A percentile compares a stretch with the other conserved stretches of the same genome.
Conservation (phyloP, 2,113 vertebrate genomes). For the Diphyllodes magnificus region DNA sequence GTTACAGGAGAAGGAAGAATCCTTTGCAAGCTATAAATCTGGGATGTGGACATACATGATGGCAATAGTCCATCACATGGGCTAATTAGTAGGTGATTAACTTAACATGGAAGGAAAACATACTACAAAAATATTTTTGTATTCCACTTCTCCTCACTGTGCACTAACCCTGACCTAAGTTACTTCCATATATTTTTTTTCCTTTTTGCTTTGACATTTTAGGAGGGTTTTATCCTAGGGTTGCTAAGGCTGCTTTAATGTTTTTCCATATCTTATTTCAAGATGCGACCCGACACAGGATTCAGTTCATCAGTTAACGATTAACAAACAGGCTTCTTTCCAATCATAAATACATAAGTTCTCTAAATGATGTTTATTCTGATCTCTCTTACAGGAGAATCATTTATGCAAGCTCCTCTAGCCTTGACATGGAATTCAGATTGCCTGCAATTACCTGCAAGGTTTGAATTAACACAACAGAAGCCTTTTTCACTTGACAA, state of each 20-base stretch:
- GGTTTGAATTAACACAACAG: not conserved
- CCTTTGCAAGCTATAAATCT: not conserved
- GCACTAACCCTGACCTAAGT: not conserved
- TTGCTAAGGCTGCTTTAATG: not conserved
- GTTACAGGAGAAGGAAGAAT: not conserved
- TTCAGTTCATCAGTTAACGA: not conserved
- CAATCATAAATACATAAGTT: not conserved
- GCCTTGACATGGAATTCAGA: not conserved
- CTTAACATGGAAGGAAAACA: not conserved
- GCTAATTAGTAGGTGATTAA: not conserved
- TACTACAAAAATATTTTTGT: not conserved
- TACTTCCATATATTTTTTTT: not conserved
- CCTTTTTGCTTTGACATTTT: not conserved
- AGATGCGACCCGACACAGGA: not conserved
- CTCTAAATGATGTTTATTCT: slow-evolving; percentile 1
- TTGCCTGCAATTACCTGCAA: not conserved
- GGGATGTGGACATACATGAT: not conserved
- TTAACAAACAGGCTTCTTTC: slow-evolving; percentile 8
- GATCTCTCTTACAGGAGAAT: not conserved
- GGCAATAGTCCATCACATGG: not conserved
- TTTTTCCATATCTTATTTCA: slow-evolving; percentile 5
- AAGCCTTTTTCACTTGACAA: not conserved
- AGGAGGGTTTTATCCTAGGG: not conserved
- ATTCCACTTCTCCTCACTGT: not conserved
- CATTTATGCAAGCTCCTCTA: not conserved